Evolutionary conservation across 2,113 vertebrate genomes (phyloP).

Genomic region (Colinus virginianus): DNA sequence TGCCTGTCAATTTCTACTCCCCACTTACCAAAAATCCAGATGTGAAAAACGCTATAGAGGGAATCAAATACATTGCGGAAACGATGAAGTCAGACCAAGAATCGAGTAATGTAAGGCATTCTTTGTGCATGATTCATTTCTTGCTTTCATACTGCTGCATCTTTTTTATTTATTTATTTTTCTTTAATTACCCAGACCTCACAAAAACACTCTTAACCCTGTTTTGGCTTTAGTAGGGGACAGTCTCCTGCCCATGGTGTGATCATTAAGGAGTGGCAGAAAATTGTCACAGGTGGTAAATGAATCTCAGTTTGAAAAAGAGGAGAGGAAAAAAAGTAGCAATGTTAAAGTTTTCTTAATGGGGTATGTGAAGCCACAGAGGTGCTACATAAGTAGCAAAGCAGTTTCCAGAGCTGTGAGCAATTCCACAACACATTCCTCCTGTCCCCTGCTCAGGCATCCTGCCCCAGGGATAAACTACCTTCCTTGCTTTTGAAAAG

Average conservation of each 20-base stretch:
- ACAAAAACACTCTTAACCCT: background rate
- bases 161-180: background rate
- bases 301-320: background rate
- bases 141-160: background rate
- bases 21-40: constrained; percentile 92
- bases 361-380: background rate
- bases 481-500: background rate
- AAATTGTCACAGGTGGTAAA: background rate
- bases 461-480: background rate
- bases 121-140: background rate
- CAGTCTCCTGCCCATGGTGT: background rate
- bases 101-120: constrained; percentile 89
- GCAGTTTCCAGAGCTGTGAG: background rate
- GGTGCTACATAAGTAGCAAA: background rate
- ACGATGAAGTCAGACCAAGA: constrained; percentile 97
- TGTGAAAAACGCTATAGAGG: constrained; percentile 95
- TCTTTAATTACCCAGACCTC: background rate
- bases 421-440: constrained; percentile 32
- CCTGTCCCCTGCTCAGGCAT: background rate
- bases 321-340: background rate
- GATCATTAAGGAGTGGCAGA: background rate
- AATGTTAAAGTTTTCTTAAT: background rate
- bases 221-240: background rate
- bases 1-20: constrained; percentile 89
- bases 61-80: constrained; percentile 97